phyloP scores from a whole-genome alignment of 2,888 invertebrate species.

The Drosophila rubida region DNA sequence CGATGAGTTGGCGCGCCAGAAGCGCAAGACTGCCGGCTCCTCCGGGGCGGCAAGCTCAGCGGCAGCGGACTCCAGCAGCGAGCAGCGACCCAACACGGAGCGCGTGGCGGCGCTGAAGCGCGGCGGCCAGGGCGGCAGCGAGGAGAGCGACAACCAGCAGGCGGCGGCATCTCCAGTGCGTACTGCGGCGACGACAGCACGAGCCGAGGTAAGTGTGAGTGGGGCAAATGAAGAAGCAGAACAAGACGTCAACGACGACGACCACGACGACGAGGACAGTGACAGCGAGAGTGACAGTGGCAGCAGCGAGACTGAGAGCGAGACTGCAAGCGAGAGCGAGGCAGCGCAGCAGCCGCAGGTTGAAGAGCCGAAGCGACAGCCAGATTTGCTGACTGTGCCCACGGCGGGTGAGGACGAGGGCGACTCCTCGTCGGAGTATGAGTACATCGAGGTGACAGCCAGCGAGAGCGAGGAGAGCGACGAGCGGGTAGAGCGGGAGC shows the following conservation, averaged over 20 bases:
- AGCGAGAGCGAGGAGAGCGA: slow-evolving; percentile 57
- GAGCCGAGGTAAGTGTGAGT: slow-evolving; percentile 90
- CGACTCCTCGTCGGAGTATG: slow-evolving; percentile 55
- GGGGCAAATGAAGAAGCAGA: slow-evolving; percentile 79
- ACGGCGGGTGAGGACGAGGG: slow-evolving; percentile 4
- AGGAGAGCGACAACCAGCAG: slow-evolving; percentile 86
- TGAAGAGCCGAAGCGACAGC: background rate
- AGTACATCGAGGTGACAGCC: slow-evolving; percentile 62
- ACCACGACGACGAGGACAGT: too few species aligned
- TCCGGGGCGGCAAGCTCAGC: slow-evolving; percentile 85
- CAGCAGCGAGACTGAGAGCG: slow-evolving; percentile 51
- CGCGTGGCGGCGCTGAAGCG: slow-evolving; percentile 86
- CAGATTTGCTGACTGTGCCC: background rate
- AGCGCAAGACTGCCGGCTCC: slow-evolving; percentile 89
- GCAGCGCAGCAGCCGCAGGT: slow-evolving; percentile 5
- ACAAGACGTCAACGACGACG: background rate
- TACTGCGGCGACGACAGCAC: slow-evolving; percentile 90
- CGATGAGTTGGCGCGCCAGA: slow-evolving; percentile 94
- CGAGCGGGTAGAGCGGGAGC: slow-evolving; percentile 7
- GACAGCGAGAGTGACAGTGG: slow-evolving; percentile 54
- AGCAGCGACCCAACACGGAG: slow-evolving; percentile 86
- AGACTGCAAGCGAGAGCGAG: slow-evolving; percentile 21
- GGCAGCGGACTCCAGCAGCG: slow-evolving; percentile 81
- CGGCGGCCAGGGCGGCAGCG: slow-evolving; percentile 82
- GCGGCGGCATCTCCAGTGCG: slow-evolving; percentile 87